Evolutionary conservation across 2,113 vertebrate genomes (phyloP).

Genomic region (Atrichornis clamosus): DNA sequence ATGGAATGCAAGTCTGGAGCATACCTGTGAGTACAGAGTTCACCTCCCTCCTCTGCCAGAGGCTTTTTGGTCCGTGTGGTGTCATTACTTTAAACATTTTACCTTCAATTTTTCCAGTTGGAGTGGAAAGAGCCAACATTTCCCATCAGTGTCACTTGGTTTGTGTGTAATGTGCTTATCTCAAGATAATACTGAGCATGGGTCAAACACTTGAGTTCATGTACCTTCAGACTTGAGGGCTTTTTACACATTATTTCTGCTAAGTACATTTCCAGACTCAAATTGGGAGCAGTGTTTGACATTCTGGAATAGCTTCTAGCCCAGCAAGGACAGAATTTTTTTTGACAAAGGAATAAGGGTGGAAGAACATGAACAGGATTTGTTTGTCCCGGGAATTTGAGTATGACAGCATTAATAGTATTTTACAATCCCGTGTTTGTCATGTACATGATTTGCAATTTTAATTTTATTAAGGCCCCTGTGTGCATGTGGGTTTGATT

Average conservation of each 20-base stretch:
- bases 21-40: conserved; percentile 85
- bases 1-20: conserved; percentile 97
- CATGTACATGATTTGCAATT: conserved; percentile 48
- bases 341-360: neutral
- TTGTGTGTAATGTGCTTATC: neutral
- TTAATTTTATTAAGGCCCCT: conserved; percentile 13
- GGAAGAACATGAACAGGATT: neutral
- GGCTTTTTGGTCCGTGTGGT: neutral
- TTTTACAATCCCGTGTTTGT: conserved; percentile 28
- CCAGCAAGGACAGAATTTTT: neutral
- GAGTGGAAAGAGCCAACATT: neutral
- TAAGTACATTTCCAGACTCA: neutral
- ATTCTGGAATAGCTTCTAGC: neutral
- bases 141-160: rapidly evolving
- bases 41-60: neutral
- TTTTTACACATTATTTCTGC: neutral
- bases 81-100: neutral
- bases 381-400: neutral
- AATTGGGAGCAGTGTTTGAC: neutral
- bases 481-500: conserved; percentile 42
- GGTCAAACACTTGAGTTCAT: neutral
- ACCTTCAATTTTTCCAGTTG: rapidly evolving
- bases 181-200: neutral
- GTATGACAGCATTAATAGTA: neutral
- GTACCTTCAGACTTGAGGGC: neutral